Percentiles rank a stretch among this genome's conserved stretches.
Evolutionary conservation across 2,113 vertebrate species (phyloP).

Genomic region (Strix aluco): DNA sequence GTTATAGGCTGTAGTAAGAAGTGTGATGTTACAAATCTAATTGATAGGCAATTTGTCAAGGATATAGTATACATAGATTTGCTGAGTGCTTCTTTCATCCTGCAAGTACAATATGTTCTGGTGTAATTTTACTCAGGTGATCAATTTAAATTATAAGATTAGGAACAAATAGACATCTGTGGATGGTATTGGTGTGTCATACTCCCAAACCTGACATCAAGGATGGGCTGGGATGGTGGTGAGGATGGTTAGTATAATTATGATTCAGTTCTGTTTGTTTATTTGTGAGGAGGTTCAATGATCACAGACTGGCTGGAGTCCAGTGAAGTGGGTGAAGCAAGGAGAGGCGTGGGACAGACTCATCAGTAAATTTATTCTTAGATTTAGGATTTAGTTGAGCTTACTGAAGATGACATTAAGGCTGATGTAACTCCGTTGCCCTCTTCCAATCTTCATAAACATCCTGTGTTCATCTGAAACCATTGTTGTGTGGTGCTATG

Average conservation of each 20-base stretch:
- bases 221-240: neutral
- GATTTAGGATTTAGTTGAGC: neutral
- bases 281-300: neutral
- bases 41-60: slow-evolving; percentile 5
- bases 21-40: slow-evolving; percentile 25
- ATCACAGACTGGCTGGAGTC: neutral
- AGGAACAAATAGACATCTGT: neutral
- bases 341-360: neutral
- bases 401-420: neutral
- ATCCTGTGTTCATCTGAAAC: neutral
- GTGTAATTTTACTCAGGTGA: neutral
- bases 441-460: neutral
- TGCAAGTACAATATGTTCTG: neutral
- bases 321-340: neutral
- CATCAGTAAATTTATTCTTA: neutral
- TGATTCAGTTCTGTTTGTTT: neutral
- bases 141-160: neutral
- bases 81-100: neutral
- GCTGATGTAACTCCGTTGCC: neutral
- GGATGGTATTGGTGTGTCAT: neutral
- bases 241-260: neutral
- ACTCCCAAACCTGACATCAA: neutral
- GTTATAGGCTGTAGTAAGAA: neutral
- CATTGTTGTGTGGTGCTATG: neutral
- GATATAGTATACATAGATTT: neutral